These are phyloP conservation scores for Phorcus lineatus DNA, from an alignment of 2,888 invertebrate species.

Conservation along the genomic window DNA sequence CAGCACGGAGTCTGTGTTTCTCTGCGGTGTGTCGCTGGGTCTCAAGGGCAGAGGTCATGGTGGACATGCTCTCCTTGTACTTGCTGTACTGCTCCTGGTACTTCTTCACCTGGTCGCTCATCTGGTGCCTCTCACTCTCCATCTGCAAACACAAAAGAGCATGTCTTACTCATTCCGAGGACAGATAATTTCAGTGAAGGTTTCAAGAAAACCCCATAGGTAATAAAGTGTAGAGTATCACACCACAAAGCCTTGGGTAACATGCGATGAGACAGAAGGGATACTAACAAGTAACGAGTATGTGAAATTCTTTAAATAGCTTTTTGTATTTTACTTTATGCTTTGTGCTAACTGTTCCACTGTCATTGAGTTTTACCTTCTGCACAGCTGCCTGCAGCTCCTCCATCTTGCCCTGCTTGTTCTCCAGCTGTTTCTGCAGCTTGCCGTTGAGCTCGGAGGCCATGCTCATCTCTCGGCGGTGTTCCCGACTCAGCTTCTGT, in stretches of 20 bases:
- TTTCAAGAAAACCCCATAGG: too few relatives aligned
- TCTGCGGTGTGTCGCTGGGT: conserved; percentile 33
- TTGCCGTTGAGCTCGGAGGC: conserved; percentile 42
- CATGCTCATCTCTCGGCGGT: conserved; percentile 34
- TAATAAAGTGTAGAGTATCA: too few relatives aligned
- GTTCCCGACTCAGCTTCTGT: conserved; percentile 40
- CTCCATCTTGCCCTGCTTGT: conserved; percentile 41
- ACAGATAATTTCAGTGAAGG: too few relatives aligned
- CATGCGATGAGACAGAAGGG: too few relatives aligned
- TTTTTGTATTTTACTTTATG: too few relatives aligned
- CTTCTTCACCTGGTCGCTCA: conserved; percentile 41
- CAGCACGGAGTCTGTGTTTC: conserved; percentile 31
- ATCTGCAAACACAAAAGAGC: background rate
- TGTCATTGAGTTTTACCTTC: too few relatives aligned
- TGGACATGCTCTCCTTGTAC: conserved; percentile 51
- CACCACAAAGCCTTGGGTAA: too few relatives aligned
- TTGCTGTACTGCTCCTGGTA: conserved; percentile 52
- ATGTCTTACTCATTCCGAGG: too few relatives aligned
- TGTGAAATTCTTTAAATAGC: too few relatives aligned
- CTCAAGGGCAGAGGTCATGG: conserved; percentile 38
- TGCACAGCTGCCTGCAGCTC: background rate
- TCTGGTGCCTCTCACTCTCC: conserved; percentile 37
- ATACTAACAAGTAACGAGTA: too few relatives aligned
- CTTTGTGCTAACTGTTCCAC: too few relatives aligned
- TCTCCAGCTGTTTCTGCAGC: conserved; percentile 38